Percentiles rank a stretch among this genome's conserved stretches.
Conservation (phyloP, 30 jellyfish, hydroid and myxozoan genomes). For the Nemopilema nomurai region DNA sequence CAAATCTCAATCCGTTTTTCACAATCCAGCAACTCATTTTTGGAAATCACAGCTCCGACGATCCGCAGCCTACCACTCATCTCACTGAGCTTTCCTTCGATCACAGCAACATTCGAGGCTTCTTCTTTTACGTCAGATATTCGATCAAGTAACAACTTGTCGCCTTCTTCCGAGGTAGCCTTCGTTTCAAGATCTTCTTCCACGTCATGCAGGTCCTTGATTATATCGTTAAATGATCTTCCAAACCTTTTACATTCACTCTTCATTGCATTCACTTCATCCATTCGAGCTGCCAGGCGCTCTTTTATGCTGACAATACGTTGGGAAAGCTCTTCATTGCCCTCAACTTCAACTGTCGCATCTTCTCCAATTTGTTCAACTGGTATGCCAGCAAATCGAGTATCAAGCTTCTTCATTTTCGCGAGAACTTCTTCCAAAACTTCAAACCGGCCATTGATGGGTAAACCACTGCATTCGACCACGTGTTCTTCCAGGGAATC, state of each 20-base stretch:
- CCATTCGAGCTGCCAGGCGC: background rate
- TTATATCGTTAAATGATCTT: conserved; percentile 19
- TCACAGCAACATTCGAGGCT: background rate
- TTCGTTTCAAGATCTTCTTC: background rate
- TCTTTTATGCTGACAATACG: background rate
- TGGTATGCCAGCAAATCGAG: background rate
- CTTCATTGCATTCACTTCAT: conserved; percentile 19
- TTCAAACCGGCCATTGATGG: background rate
- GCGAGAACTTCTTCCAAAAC: background rate
- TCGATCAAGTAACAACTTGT: background rate
- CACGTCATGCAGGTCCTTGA: background rate
- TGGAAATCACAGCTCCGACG: conserved; percentile 7
- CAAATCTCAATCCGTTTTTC: background rate
- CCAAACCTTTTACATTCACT: conserved; percentile 26
- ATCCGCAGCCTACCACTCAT: conserved; percentile 3
- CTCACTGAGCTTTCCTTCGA: conserved; percentile 12
- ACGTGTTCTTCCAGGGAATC: background rate
- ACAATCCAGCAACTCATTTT: conserved; percentile 1
- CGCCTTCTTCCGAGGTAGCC: background rate
- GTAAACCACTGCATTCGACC: background rate
- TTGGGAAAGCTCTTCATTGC: background rate
- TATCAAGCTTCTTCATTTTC: background rate
- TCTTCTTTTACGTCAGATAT: background rate
- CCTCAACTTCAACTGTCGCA: background rate
- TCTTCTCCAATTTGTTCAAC: background rate